Base-by-base conservation (phyloP, 2,113 vertebrate genomes). In the Poecile atricapillus region DNA sequence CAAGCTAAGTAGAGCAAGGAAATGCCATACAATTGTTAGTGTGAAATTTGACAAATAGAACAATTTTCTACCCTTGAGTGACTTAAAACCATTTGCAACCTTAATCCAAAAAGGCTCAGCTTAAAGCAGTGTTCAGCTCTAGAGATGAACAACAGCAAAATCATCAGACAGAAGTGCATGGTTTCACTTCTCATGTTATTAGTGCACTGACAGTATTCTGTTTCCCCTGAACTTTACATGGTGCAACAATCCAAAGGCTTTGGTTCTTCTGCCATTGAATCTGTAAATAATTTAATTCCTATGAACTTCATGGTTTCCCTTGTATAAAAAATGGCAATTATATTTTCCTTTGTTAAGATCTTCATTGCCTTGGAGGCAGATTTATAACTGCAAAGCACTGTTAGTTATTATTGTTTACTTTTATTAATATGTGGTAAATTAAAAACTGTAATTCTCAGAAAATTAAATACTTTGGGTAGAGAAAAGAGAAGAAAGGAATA, bases 31-130 rank as follows among this genome's bases (percentile, higher is more conserved):
- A 69, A 46, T 91, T 89, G 82, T 64, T 95, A 82, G 70, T 85
- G 93, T 83, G 74, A 90, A 93, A 93, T 94, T 46, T 93, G 94
- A 80, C 78, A 91, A 82, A 92, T 46, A 73, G 58, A 79, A 89
- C 46, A 58, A 73, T 91, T 94, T 95, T 79, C 78, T 89, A 27
- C 81, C 53, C 78, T 83, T 73, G 81, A 87, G 25, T 87, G 49
- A 53, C 87, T 87, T 91, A 93, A 93, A 95, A 65, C 28, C 30
- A 39, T 93, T 94, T 80, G n/a, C 91, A 85, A 5, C 70, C 67
- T 82, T 93, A 91, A 93, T 91, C 91, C 74, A 37, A 47, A 94
- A 92, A 53, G 74, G 53, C 89, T 79, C 25, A 65, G 74, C 87
- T 89, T 82, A 85, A 79, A 91, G 62, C 74, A 62, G 4, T 62